Conservation (phyloP, 2,888 invertebrate species). For the Eudasyphora cyanicolor region DNA sequence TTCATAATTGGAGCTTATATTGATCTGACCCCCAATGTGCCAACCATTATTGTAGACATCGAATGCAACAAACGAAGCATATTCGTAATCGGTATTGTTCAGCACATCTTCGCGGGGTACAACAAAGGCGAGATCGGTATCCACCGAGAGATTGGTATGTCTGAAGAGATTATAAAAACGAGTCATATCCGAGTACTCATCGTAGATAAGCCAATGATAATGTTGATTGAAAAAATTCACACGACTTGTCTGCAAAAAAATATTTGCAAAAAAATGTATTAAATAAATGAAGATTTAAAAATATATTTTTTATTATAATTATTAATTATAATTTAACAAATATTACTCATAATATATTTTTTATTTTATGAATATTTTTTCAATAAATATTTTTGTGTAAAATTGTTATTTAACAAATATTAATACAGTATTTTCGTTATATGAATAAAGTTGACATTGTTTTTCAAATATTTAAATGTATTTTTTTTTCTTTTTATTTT, state of each 20-base stretch:
- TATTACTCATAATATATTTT: no score
- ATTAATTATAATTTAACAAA: no score
- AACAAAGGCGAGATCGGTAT: slow-evolving; percentile 74
- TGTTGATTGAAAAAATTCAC: slow-evolving; percentile 69
- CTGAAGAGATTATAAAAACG: slow-evolving; percentile 67
- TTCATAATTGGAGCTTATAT: slow-evolving; percentile 74
- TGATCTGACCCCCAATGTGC: slow-evolving; percentile 75
- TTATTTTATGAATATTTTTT: no score
- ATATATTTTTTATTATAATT: no score
- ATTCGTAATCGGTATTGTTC: no score
- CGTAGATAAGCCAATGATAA: slow-evolving; percentile 74
- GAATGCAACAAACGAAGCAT: slow-evolving; percentile 66
- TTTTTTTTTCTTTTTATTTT: background rate
- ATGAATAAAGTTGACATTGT: no score
- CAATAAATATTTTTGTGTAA: background rate
- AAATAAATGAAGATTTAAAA: no score
- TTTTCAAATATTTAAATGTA: background rate
- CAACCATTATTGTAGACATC: slow-evolving; percentile 79
- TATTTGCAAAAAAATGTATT: no score
- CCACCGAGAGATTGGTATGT: slow-evolving; percentile 72
- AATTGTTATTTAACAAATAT: no score
- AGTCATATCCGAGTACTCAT: slow-evolving; percentile 64
- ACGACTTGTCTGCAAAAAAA: slow-evolving; percentile 70
- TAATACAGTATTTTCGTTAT: no score
- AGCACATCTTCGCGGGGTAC: background rate